Base-by-base conservation (phyloP, 2,888 invertebrate species). In the Sinelater perroti region DNA sequence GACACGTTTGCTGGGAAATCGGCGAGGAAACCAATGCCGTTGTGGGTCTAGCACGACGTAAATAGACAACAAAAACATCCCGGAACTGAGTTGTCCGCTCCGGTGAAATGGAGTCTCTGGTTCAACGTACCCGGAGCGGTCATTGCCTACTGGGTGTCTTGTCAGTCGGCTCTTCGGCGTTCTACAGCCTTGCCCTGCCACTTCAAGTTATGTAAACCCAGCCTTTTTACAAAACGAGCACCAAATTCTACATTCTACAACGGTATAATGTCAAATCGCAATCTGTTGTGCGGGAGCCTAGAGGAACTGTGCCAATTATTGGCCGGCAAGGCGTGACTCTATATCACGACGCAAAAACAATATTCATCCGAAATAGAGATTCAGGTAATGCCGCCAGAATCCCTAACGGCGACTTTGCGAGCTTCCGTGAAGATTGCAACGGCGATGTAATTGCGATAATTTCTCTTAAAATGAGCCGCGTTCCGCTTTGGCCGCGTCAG, bases 111-210 rank as follows among this genome's bases (percentile, higher is more conserved):
- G 68, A 70, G 71, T 65, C 67, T 65, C 65, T 68, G 69, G 74
- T 74, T 71, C 73, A 74, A 74, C 64, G 73, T 67, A 71, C 74
- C 64, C 62, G 62, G 59, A 64, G 65, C 73, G 75, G 75, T 75
- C 75, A 73, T 73, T 74, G 75, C 72, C 72, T 75, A 72, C 56
- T 47, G 52, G 56, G 61, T 72, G 71, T 72, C 72, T 75, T 73
- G 73, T 73, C 72, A 69, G 69, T 63, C 61, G 60, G 59, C 59
- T 65, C 67, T 68, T 63, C 64, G 57, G 62, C 59, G 63, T 64
- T 67, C 69, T 65, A 56, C 61, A 60, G 54, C 51, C 66, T 66
- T 66, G 67, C 67, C 67, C 65, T 56, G 56, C 60, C 60, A 52
- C 50, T 49, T 59, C 55, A 56, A 62, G 62, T 62, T 62, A 62